Evolutionary conservation across 2,113 vertebrate species (phyloP).

Genomic region (Myodes glareolus): DNA sequence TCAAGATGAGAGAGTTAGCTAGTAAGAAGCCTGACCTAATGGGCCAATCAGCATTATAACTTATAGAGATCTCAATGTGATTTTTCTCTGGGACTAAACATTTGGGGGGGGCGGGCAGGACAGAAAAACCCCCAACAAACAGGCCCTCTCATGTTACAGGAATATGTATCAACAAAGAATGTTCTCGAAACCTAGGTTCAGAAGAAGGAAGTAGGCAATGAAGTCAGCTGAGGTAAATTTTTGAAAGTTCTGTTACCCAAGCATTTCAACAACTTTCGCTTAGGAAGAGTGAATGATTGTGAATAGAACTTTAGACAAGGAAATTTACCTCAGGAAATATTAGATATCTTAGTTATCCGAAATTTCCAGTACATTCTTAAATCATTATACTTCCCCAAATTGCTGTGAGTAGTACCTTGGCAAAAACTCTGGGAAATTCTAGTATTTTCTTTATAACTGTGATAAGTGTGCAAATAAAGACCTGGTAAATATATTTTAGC

Average conservation of each 20-base stretch:
- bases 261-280: constrained; percentile 33
- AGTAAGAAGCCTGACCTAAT: too few species aligned
- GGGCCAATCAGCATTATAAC: too few species aligned
- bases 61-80: too few species aligned
- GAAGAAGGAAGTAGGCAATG: not conserved
- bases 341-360: constrained; percentile 19
- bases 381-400: not conserved
- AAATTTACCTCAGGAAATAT: not conserved
- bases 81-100: too few species aligned
- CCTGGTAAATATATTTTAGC: not conserved
- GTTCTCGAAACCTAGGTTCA: not conserved
- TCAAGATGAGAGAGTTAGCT: too few species aligned
- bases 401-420: not conserved
- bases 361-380: constrained; percentile 28
- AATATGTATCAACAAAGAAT: not conserved
- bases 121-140: too few species aligned
- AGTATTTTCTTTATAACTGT: not conserved
- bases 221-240: not conserved
- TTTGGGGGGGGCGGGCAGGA: too few species aligned
- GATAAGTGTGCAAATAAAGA: not conserved
- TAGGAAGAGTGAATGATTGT: not conserved
- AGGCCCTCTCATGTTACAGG: too few species aligned
- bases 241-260: not conserved
- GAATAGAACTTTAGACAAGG: constrained; percentile 27
- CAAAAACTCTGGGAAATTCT: not conserved